Base-by-base conservation (phyloP, 2,888 invertebrate species). In the Zygothrica quintamaculata region DNA sequence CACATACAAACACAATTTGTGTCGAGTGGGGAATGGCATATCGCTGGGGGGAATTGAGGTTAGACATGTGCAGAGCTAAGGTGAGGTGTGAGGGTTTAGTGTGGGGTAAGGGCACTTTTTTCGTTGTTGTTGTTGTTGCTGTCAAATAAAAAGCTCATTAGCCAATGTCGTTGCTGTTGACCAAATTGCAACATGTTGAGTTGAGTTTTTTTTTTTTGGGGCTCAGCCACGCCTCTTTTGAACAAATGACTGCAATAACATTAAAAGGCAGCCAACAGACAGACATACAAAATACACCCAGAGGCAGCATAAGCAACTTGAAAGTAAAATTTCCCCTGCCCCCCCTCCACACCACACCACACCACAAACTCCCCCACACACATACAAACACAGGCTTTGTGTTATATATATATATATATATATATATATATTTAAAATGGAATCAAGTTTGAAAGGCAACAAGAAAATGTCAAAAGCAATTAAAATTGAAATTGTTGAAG, bases 81-180 rank as follows among this genome's bases (percentile, higher is more conserved):
- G 5, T 5, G 9, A 29, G 9, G n/a, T 5, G 2, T 2, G 29
- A 9, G 29, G n/a, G 3, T 29, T 5, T 5, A 9, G 29, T 8
- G 51, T 31, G 57, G 36, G 22, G 22, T 25, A n/a, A 5, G 11
- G 7, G n/a, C n/a, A n/a, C n/a, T n/a, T n/a, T n/a, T n/a, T n/a
- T n/a, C n/a, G n/a, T n/a, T n/a, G n/a, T n/a, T n/a, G n/a, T n/a
- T n/a, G n/a, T n/a, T n/a, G n/a, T n/a, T 15, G 57, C 75, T 62
- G 70, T 66, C 84, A 66, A 86, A 79, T 86, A 84, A 86, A 79
- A 86, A 84, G 82, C 85, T 80, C 88, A 80, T 80, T 87, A 87
- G 85, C 65, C 78, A 51, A 69, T 34, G 26, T 52, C 43, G 64
- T 29, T 26, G 47, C 44, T 48, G 64, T 64, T 80, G 73, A 48